Conservation (phyloP, 2,113 vertebrate genomes). For the Amphiprion ocellaris region DNA sequence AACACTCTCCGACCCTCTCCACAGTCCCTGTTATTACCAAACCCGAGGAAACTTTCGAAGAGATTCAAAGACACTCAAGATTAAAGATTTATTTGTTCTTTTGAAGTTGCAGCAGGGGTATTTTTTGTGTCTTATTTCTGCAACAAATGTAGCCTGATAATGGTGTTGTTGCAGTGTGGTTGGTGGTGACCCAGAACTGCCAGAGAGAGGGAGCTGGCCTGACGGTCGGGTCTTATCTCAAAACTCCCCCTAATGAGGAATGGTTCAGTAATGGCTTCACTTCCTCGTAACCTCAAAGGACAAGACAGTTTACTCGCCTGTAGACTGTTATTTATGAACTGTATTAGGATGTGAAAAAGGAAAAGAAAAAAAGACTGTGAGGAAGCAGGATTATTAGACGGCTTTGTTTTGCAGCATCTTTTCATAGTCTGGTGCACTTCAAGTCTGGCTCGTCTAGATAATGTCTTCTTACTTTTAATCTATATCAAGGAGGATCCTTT, state of each 20-base stretch:
- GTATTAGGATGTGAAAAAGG: constrained; percentile 23
- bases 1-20: constrained; percentile 51
- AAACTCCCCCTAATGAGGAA: constrained; percentile 65
- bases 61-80: constrained; percentile 69
- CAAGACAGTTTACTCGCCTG: constrained; percentile 40
- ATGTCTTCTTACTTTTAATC: constrained; percentile 28
- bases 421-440: constrained; percentile 31
- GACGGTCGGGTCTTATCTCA: constrained; percentile 31
- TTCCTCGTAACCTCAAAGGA: constrained; percentile 62
- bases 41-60: constrained; percentile 70
- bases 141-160: constrained; percentile 59
- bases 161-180: constrained; percentile 55
- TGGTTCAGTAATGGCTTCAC: constrained; percentile 51
- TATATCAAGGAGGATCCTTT: constrained; percentile 37
- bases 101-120: constrained; percentile 71
- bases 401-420: constrained; percentile 44
- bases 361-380: background rate
- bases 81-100: constrained; percentile 82
- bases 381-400: constrained; percentile 32
- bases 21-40: constrained; percentile 65
- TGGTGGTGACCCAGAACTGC: constrained; percentile 80
- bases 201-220: constrained; percentile 59
- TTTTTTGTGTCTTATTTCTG: constrained; percentile 67
- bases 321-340: constrained; percentile 36
- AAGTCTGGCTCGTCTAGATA: constrained; percentile 18